A percentile compares a stretch with the other conserved stretches of the same genome.
Conservation (phyloP, 2,888 invertebrate genomes). For the Hymenopus coronatus region DNA sequence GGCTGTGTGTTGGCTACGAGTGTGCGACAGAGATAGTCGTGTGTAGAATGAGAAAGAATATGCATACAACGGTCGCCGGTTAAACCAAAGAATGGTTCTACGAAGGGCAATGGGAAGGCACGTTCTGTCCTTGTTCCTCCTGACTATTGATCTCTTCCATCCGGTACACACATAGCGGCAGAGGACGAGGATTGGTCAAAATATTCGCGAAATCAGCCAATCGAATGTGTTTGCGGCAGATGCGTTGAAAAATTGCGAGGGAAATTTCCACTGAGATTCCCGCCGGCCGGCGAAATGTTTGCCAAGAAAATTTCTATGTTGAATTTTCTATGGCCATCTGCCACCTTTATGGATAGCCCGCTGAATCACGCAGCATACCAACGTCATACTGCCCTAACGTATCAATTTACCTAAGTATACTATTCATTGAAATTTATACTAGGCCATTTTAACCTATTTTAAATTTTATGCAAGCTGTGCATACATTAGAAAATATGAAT, state of each 20-base stretch:
- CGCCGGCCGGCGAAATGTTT: background rate
- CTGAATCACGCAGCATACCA: background rate
- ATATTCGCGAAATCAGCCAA: slow-evolving; percentile 12
- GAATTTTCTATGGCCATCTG: background rate
- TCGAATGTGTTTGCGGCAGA: background rate
- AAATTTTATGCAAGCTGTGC: too few species aligned
- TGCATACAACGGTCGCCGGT: background rate
- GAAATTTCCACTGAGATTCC: slow-evolving; percentile 29
- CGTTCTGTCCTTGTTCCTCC: too few species aligned
- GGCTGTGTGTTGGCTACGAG: background rate
- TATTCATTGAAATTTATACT: too few species aligned
- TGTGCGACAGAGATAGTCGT: background rate
- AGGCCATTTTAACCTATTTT: too few species aligned
- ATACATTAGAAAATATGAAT: too few species aligned
- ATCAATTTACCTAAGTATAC: too few species aligned
- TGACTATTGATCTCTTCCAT: slow-evolving; percentile 22
- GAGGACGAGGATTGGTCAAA: slow-evolving; percentile 13
- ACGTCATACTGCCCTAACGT: too few species aligned
- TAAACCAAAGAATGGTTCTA: background rate
- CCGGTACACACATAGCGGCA: background rate
- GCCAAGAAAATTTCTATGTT: background rate
- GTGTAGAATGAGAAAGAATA: background rate
- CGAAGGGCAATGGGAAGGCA: background rate
- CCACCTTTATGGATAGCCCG: background rate
- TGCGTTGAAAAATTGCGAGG: slow-evolving; percentile 32